These are phyloP conservation scores for Motacilla tschutschensis DNA, from an alignment of 2,113 vertebrate species.

Conservation along the genomic window DNA sequence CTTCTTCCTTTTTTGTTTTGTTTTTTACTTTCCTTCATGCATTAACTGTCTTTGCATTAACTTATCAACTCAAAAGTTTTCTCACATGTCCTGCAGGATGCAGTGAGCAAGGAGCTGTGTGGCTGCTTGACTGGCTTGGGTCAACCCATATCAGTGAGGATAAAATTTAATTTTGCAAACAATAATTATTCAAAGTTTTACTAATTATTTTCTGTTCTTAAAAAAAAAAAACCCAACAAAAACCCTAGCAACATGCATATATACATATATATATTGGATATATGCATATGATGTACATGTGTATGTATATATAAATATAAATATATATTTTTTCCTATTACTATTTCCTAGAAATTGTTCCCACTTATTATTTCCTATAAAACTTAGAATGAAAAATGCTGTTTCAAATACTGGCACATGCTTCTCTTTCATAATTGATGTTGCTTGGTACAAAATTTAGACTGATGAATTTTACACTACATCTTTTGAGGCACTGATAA, in stretches of 20 bases:
- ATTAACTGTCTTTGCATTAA: not conserved
- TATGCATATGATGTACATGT: too few species aligned
- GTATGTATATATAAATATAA: not conserved
- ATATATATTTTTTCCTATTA: not conserved
- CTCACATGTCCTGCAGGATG: not conserved
- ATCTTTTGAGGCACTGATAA: not conserved
- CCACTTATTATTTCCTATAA: not conserved
- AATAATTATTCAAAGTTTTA: not conserved
- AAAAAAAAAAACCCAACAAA: not conserved
- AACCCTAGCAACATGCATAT: not conserved
- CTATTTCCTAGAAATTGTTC: not conserved
- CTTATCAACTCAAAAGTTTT: not conserved
- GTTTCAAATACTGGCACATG: not conserved
- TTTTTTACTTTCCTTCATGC: not conserved
- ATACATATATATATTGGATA: not conserved
- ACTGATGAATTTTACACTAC: not conserved
- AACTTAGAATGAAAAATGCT: not conserved
- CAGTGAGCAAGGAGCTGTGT: not conserved
- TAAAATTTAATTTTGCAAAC: not conserved
- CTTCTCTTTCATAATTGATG: not conserved
- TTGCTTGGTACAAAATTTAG: not conserved
- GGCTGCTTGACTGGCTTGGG: not conserved
- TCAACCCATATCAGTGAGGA: not conserved
- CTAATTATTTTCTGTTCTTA: not conserved
- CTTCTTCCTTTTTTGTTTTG: not conserved